These are phyloP conservation scores for Pseudomyrmex concolor DNA, from an alignment of 1,140 invertebrate species.

Conservation along the genomic window DNA sequence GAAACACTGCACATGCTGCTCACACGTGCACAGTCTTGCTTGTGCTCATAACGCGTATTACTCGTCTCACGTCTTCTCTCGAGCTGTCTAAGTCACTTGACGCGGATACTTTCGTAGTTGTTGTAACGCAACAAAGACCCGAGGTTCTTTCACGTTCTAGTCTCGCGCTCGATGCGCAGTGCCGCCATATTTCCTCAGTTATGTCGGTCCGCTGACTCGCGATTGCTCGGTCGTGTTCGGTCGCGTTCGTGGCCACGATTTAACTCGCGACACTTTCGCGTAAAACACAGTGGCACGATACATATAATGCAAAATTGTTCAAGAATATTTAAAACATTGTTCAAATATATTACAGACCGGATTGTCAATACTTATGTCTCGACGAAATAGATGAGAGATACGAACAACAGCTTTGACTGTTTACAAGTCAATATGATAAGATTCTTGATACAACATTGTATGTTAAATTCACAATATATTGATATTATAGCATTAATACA, in stretches of 20 bases:
- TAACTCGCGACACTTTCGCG: too few species aligned
- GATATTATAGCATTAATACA: too few species aligned
- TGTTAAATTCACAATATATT: too few species aligned
- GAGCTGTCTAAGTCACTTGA: background rate
- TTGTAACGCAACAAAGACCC: conserved; percentile 24
- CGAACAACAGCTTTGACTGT: too few species aligned
- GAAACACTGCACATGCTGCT: conserved; percentile 76
- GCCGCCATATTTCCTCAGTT: conserved; percentile 68
- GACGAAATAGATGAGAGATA: too few species aligned
- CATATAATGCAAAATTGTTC: too few species aligned
- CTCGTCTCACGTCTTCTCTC: conserved; percentile 20
- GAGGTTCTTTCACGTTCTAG: conserved; percentile 35
- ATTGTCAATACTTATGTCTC: too few species aligned
- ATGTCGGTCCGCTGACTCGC: conserved; percentile 47
- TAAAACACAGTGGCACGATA: too few species aligned
- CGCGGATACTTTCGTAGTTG: background rate
- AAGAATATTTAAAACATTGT: too few species aligned
- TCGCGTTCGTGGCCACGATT: background rate
- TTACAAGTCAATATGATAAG: too few species aligned
- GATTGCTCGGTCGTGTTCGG: background rate
- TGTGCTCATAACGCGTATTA: conserved; percentile 45
- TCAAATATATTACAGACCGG: too few species aligned
- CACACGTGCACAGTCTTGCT: conserved; percentile 6
- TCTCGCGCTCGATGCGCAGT: conserved; percentile 53
- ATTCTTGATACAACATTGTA: too few species aligned